Evolutionary conservation across 2,113 vertebrate genomes (phyloP), one percentile per base, ranked within the genome.

Genomic region (Anhinga anhinga): DNA sequence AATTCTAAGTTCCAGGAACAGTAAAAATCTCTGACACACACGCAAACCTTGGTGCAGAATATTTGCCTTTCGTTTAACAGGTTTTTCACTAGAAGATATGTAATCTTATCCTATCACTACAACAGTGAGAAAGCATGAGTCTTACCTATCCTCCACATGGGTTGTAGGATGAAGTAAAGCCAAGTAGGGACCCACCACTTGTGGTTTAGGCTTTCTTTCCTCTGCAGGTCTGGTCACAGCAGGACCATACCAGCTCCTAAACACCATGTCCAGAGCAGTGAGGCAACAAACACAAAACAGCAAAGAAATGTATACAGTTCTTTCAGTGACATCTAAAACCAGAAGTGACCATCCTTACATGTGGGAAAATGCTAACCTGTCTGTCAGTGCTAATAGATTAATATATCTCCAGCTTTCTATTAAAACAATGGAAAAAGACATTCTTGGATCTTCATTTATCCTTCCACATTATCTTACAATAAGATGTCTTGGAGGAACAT

Each of bases 141-240:
- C 40, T 80, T 69, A 21, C 9, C 20, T 59, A 14, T 65, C 16
- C 30, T 50, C 21, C 49, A 27, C 9, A 42, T 0, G 4, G 4
- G 4, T 15, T 63, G 16, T 63, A 78, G 25, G 15, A 67, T 49
- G 42, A 69, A 66, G 22, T 19, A 74, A 14, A 49, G 2, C 17
- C 38, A 69, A 47, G 15, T 5, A 71, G 20, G 8, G 14, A 89
- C 66, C 5, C 5, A n/a, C 7, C 0, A 0, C 11, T 40, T 81
- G 47, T 16, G 14, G 25, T 49, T 76, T 58, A 72, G 29, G n/a
- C 18, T 63, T 67, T 52, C 10, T 80, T 89, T 77, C 26, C 30
- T 61, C 70, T 90, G 19, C 20, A 59, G 30, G n/a, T 77, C n/a
- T 66, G 27, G n/a, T 61, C 45, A 72, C 16, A 73, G n/a, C 16